Base-by-base conservation (phyloP, 2,113 vertebrate genomes). In the Gallinago undulata region DNA sequence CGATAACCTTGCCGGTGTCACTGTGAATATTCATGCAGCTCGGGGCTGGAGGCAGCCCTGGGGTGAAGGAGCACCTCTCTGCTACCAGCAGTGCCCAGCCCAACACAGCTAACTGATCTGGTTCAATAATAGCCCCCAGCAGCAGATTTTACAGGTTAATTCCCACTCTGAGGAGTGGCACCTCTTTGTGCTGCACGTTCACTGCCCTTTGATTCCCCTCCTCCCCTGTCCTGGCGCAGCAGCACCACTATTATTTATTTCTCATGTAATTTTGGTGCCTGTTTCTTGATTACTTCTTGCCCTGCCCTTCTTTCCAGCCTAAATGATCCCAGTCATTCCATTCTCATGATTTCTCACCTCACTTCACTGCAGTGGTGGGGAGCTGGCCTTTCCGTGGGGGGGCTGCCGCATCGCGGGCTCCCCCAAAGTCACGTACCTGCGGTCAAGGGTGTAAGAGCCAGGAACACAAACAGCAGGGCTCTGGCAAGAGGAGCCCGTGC, bases 141-240 rank as follows among this genome's bases (percentile, higher is more conserved):
- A 83, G 87, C 56, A 93, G 85, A 95, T 86, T 94, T 79, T 75
- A 59, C 81, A 88, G 93, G 91, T 94, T 91, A 50, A 96, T 87
- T 92, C 89, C 31, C 41, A 82, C 77, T 89, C 0, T 11, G 84
- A 64, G 53, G 45, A 86, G 45, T 76, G 0, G 0, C 84, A 82
- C 78, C 50, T 91, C 91, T 89, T 60, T 84, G 53, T 81, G 33
- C 84, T 66, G 69, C 33, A 2, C 1, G 0, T 78, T 81, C 80
- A 14, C 7, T 51, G 73, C 77, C 69, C 68, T 94, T 87, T 94
- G 84, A 82, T 72, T 73, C 19, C 45, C 17, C n/a, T 84, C 45
- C 43, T 64, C 50, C 77, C 47, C 0, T 19, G 50, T 84, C 70
- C 77, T 47, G 30, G 53, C 76, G 55, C 62, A 84, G 76, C 84